Evolutionary conservation across 2,113 vertebrate species (phyloP).

Genomic region (Eira barbara): DNA sequence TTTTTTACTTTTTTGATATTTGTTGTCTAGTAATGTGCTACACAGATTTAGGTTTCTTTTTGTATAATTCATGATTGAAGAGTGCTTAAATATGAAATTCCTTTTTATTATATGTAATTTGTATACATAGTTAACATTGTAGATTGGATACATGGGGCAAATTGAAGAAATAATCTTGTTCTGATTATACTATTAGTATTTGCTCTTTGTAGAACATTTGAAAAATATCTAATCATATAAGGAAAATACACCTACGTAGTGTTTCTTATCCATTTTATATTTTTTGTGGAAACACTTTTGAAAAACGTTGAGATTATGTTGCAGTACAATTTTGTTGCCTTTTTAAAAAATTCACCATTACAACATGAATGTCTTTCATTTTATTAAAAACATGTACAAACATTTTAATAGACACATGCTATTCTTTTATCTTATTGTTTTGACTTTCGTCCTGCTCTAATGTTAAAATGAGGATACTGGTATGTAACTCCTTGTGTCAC

Average conservation of each 20-base stretch:
- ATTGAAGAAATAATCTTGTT: not conserved
- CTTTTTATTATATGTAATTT: not conserved
- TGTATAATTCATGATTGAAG: not conserved
- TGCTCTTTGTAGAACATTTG: not conserved
- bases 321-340: not conserved
- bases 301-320: not conserved
- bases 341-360: not conserved
- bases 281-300: not conserved
- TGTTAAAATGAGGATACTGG: not conserved
- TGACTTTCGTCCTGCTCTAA: not conserved
- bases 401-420: not conserved
- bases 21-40: not conserved
- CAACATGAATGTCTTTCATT: not conserved
- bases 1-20: not conserved
- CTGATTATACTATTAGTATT: conserved; percentile 9
- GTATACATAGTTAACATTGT: not conserved
- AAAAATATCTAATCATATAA: not conserved
- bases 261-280: not conserved
- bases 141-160: not conserved
- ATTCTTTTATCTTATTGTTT: not conserved
- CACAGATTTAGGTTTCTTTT: not conserved
- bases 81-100: not conserved
- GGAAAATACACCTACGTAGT: not conserved
- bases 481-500: not conserved
- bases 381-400: not conserved